Evolutionary conservation across 2,113 vertebrate genomes (phyloP).

Genomic region (Mesembrinibis cayennensis): DNA sequence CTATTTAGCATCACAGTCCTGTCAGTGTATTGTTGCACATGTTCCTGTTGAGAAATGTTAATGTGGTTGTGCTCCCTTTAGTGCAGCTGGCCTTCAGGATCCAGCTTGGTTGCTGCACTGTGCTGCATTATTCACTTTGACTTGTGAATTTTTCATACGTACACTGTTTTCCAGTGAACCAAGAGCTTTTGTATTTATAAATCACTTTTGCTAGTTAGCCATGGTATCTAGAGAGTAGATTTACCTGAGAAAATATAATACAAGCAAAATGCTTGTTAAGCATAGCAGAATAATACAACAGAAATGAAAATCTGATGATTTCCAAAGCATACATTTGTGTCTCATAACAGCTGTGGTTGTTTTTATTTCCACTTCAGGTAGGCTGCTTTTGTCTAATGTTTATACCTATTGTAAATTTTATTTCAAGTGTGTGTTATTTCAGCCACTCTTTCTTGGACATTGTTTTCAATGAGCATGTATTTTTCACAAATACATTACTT

Average conservation of each 20-base stretch:
- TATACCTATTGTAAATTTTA: not conserved
- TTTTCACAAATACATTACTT: not conserved
- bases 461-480: not conserved
- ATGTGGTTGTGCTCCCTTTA: not conserved
- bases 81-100: not conserved
- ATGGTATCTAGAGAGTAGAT: not conserved
- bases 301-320: not conserved
- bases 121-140: not conserved
- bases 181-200: not conserved
- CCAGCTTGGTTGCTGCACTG: not conserved
- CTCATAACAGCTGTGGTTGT: not conserved
- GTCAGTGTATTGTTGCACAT: not conserved
- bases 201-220: not conserved
- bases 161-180: not conserved
- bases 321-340: not conserved
- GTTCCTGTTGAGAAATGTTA: not conserved
- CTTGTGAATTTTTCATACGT: not conserved
- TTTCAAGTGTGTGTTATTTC: not conserved
- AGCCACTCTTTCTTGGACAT: not conserved
- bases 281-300: not conserved
- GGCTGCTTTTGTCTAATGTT: not conserved
- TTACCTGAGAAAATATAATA: not conserved
- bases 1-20: not conserved
- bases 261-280: constrained; percentile 8
- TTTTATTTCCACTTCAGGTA: constrained; percentile 15